Evolutionary conservation across 1,140 invertebrate species (phyloP).

Genomic region (Cydia strobilella): DNA sequence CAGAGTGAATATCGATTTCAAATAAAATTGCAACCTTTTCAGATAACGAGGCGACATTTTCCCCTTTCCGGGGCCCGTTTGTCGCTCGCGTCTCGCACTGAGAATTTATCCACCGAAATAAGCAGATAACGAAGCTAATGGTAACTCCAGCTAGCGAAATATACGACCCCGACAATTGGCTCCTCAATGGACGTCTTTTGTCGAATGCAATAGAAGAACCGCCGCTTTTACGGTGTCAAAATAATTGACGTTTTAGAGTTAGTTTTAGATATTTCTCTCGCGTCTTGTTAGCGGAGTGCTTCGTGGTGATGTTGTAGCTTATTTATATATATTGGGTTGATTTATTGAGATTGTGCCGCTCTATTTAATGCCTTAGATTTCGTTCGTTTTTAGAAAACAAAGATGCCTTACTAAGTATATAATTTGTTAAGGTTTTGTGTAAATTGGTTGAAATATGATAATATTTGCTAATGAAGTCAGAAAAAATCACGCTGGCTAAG

Average conservation of each 20-base stretch:
- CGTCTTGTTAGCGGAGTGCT: conserved; percentile 1
- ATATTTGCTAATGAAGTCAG: no score
- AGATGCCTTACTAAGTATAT: no score
- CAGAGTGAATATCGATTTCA: conserved; percentile 77
- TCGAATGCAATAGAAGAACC: conserved; percentile 37
- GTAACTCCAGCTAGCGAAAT: conserved; percentile 50
- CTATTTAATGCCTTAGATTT: background rate
- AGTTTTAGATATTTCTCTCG: conserved; percentile 16
- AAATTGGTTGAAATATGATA: no score
- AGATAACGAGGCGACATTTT: conserved; percentile 77
- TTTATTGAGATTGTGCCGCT: background rate
- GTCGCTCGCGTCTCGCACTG: conserved; percentile 61
- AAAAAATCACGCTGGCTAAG: no score
- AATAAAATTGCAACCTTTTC: conserved; percentile 79
- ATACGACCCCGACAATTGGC: conserved; percentile 58
- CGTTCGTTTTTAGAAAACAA: background rate
- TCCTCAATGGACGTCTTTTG: conserved; percentile 32
- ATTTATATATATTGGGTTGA: background rate
- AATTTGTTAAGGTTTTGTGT: no score
- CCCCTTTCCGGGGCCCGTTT: conserved; percentile 68
- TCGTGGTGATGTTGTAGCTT: conserved; percentile 3
- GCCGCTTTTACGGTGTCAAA: conserved; percentile 23
- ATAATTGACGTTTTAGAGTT: conserved; percentile 26
- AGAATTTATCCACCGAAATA: conserved; percentile 78
- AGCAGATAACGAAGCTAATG: conserved; percentile 78